These are phyloP conservation scores for Alcedo atthis DNA, from an alignment of 2,797 vertebrate genomes.

Conservation along the genomic window DNA sequence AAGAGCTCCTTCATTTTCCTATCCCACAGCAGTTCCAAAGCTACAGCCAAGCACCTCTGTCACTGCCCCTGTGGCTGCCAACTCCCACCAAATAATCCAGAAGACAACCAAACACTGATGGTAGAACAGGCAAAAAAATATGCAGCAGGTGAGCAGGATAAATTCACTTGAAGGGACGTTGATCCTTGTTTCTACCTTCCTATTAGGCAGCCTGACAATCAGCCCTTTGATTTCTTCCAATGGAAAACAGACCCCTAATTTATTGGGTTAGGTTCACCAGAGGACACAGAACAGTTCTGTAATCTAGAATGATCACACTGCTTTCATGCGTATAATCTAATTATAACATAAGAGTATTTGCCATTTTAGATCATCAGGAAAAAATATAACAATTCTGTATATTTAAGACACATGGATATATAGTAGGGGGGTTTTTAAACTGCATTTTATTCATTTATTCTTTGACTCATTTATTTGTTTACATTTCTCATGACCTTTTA, in stretches of 20 bases:
- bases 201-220: neutral
- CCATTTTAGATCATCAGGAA: neutral
- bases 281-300: conserved; percentile 38
- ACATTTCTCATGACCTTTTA: neutral
- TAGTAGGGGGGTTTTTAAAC: neutral
- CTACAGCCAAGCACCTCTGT: neutral
- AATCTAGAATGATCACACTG: conserved; percentile 31
- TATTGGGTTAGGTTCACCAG: conserved; percentile 32
- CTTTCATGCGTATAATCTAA: conserved; percentile 50
- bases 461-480: neutral
- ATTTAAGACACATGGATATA: neutral
- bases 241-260: conserved; percentile 47
- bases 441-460: neutral
- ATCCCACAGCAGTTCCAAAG: neutral
- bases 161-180: neutral
- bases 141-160: neutral
- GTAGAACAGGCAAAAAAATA: neutral
- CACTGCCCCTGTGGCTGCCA: neutral
- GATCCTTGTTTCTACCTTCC: neutral
- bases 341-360: conserved; percentile 23
- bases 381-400: neutral
- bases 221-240: conserved; percentile 15
- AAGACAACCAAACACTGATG: neutral
- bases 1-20: neutral
- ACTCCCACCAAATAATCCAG: neutral